A percentile compares a stretch with the other conserved stretches of the same genome.
Evolutionary conservation across 2,797 vertebrate genomes (phyloP).

Genomic region (Lepus townsendii): DNA sequence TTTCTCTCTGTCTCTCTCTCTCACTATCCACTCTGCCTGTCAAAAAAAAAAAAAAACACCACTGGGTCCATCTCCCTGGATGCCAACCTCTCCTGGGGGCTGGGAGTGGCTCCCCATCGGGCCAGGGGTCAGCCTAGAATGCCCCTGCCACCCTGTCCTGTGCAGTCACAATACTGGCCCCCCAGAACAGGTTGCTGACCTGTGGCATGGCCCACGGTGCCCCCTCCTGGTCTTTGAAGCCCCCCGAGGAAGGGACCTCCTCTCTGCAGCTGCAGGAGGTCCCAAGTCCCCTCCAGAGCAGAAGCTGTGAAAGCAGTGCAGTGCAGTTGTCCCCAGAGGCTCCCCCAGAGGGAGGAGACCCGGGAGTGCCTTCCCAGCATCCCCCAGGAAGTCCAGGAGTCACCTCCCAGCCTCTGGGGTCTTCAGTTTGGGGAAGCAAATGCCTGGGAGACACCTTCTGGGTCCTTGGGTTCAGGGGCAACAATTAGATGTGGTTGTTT

Average conservation of each 20-base stretch:
- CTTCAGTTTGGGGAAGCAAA: not conserved
- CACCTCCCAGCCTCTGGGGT: not conserved
- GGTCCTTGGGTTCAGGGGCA: accelerated
- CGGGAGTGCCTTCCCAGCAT: not conserved
- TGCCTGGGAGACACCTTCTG: not conserved
- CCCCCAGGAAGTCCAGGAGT: not conserved
- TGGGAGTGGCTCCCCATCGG: not conserved
- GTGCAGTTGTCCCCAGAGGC: not conserved
- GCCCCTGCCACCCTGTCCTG: not conserved
- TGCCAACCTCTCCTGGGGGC: not conserved
- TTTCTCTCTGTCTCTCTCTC: no score
- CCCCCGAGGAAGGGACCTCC: not conserved
- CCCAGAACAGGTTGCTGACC: no score
- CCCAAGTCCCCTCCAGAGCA: not conserved
- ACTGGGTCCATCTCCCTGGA: not conserved
- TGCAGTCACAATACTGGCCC: no score
- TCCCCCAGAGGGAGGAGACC: not conserved
- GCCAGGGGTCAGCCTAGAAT: not conserved
- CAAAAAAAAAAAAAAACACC: no score
- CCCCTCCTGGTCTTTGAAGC: not conserved
- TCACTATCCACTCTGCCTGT: no score
- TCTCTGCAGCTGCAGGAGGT: not conserved
- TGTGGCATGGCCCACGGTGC: no score
- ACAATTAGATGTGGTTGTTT: not conserved
- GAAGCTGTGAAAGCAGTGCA: constrained; percentile 51